Percentiles rank a stretch among this genome's conserved stretches.
phyloP scores from a whole-genome alignment of 2,888 invertebrate genomes.

The Drosophila mayaguana region DNA sequence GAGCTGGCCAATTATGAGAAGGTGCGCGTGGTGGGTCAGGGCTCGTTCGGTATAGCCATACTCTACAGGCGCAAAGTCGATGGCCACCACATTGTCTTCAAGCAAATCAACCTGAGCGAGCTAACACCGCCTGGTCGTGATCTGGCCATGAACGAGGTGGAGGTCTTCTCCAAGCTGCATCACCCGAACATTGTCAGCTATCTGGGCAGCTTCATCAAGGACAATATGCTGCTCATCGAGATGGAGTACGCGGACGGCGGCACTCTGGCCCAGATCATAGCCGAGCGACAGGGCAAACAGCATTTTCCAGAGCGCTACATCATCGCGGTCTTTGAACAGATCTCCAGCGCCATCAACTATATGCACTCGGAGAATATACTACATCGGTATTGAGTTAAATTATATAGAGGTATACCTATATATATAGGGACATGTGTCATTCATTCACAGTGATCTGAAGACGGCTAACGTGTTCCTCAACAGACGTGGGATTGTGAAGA shows the following conservation, averaged over 20 bases:
- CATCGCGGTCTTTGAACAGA: conserved; percentile 88
- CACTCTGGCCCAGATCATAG: conserved; percentile 88
- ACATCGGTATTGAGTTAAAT: conserved; percentile 84
- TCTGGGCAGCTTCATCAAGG: conserved; percentile 90
- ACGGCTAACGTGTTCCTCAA: conserved; percentile 91
- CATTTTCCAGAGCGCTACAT: conserved; percentile 88
- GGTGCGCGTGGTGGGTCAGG: conserved; percentile 84
- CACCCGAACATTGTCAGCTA: conserved; percentile 92
- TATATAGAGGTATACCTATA: background rate
- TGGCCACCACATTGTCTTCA: conserved; percentile 89
- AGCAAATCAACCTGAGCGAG: conserved; percentile 90
- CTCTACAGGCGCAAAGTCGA: conserved; percentile 88
- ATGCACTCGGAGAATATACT: conserved; percentile 90
- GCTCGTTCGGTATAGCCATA: conserved; percentile 90
- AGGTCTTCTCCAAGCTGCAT: conserved; percentile 89
- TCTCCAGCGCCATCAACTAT: conserved; percentile 89
- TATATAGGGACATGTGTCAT: background rate
- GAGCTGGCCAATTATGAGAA: conserved; percentile 83
- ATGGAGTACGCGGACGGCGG: conserved; percentile 93
- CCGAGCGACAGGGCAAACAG: conserved; percentile 85
- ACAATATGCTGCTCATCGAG: conserved; percentile 90
- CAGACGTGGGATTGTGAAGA: conserved; percentile 88
- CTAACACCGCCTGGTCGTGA: conserved; percentile 88
- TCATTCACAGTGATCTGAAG: conserved; percentile 88
- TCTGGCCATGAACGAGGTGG: conserved; percentile 89